Evolutionary conservation across 2,888 invertebrate species (phyloP), one percentile per base, ranked within the genome.

Genomic region (Polydrusus cervinus): DNA sequence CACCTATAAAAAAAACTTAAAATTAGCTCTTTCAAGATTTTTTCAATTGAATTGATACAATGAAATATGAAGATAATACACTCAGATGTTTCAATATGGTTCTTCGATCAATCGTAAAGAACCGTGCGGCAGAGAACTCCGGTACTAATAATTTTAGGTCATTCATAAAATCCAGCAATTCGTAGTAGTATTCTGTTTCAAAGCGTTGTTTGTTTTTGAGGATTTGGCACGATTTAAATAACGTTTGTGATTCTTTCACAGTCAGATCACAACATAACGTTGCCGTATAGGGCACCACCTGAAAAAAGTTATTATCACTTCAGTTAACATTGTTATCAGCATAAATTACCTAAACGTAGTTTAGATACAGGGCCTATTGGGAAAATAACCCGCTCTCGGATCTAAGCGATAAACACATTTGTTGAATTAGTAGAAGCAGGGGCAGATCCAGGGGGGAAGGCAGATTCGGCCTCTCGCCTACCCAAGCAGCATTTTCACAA

Each of bases 141-240:
- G 51, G 20, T 51, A 20, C 20, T 10, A 11, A 13, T 13, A 10
- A 0, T 11, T 51, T 51, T 20, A 51, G 20, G 51, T 51, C 51
- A 25, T 51, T 20, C 51, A 51, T 51, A 51, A 51, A 51, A 11
- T 51, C 51, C 1, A 51, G 13, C 11, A 51, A 20, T 51, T 51
- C 51, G 51, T 51, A 51, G 11, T 20, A 20, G 11, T 20, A 51
- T 20, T 51, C 51, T 11, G 20, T 10, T 13, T 51, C 25, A 51
- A 25, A 20, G 20, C 1, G 18, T 20, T 1, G 11, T 25, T 20
- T 51, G 10, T 51, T 51, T 51, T 51, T 20, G 20, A 51, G 18
- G 11, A 3, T 20, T 20, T 51, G 20, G 11, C 51, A 51, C 3
- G 51, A 13, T 51, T 51, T 51, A 1, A 51, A 51, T 25, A 51